phyloP scores from a whole-genome alignment of 2,113 vertebrate genomes.

The Bubalus kerabau region DNA sequence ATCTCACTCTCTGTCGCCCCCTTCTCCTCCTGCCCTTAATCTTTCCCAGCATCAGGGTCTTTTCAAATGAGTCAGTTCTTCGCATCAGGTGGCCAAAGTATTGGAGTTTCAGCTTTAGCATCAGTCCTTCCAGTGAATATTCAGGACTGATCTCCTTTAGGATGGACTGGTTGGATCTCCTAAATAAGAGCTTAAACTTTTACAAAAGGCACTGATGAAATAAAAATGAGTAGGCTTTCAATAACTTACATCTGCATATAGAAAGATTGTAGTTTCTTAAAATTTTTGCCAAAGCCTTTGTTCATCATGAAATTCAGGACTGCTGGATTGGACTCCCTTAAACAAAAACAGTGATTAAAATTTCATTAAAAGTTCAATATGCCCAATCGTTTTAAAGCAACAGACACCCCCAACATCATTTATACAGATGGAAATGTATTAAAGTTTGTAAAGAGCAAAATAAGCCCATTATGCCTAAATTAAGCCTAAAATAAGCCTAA shows the following conservation, averaged over 20 bases:
- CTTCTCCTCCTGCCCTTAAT: neutral
- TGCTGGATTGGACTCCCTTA: slow-evolving; percentile 92
- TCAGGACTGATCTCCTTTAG: neutral
- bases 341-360: slow-evolving; percentile 9
- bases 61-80: neutral
- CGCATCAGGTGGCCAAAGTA: neutral
- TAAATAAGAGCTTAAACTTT: neutral
- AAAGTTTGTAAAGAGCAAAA: neutral
- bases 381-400: neutral
- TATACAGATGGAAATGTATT: neutral
- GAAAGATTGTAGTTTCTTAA: slow-evolving; percentile 88
- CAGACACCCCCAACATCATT: neutral
- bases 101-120: neutral
- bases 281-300: slow-evolving; percentile 86
- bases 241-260: slow-evolving; percentile 81
- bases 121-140: neutral
- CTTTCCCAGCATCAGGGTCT: neutral
- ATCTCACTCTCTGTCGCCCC: neutral
- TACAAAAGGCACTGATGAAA: neutral
- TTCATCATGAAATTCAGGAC: slow-evolving; percentile 89
- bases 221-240: neutral
- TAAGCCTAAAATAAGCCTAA: too few species aligned
- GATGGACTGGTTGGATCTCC: neutral
- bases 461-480: neutral
- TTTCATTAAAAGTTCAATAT: neutral